phyloP scores from a whole-genome alignment of 53 echinoderm and acorn worm species.

The Stichopus horrens region DNA sequence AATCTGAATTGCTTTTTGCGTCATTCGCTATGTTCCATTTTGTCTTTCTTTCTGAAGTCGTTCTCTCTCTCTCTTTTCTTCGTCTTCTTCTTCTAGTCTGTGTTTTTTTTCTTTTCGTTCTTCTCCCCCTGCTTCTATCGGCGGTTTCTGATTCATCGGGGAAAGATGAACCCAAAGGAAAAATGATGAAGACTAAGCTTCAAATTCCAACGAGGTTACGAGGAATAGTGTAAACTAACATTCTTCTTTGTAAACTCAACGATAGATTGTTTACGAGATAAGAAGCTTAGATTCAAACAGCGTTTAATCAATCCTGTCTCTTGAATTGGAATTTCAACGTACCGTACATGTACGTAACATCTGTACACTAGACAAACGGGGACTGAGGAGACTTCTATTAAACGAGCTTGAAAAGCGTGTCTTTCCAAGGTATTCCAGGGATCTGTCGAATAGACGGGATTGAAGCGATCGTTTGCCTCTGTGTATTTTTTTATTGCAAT shows the following conservation, averaged over 20 bases:
- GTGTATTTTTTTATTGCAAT: too few relatives aligned
- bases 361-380: too few relatives aligned
- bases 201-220: constrained; percentile 21
- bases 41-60: background rate
- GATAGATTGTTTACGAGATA: constrained; percentile 21
- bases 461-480: too few relatives aligned
- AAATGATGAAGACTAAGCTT: background rate
- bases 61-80: background rate
- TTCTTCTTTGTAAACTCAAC: constrained; percentile 28
- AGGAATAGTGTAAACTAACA: constrained; percentile 28
- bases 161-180: background rate
- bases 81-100: background rate
- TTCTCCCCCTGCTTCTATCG: background rate
- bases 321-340: background rate
- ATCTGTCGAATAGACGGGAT: too few relatives aligned
- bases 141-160: background rate
- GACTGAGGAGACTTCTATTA: too few relatives aligned
- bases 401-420: too few relatives aligned
- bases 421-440: too few relatives aligned
- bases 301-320: constrained; percentile 25
- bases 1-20: background rate
- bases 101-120: background rate
- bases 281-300: constrained; percentile 8
- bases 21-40: background rate
- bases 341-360: background rate